phyloP scores from a whole-genome alignment of 2,888 invertebrate species.

The Leptopilina myrica region DNA sequence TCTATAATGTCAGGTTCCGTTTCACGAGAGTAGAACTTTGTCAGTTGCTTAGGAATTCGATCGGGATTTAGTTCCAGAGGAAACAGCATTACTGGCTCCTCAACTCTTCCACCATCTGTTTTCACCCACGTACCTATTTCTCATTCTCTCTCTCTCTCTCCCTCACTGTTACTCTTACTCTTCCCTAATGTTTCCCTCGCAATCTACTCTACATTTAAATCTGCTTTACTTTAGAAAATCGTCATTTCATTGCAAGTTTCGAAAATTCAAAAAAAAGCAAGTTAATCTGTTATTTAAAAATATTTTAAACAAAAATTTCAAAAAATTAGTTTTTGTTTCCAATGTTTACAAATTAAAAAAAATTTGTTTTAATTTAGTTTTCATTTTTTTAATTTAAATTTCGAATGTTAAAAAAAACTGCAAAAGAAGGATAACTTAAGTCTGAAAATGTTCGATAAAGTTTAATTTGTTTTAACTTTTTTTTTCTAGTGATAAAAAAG shows the following conservation, averaged over 20 bases:
- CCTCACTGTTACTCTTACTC: not conserved
- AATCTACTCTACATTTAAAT: conserved; percentile 14
- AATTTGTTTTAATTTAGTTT: too few relatives aligned
- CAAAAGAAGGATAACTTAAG: too few relatives aligned
- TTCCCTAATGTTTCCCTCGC: not conserved
- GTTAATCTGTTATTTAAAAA: not conserved
- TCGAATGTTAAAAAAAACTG: too few relatives aligned
- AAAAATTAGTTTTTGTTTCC: too few relatives aligned
- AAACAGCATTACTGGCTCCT: not conserved
- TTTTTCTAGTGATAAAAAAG: too few relatives aligned
- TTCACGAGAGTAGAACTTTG: conserved; percentile 12
- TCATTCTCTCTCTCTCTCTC: not conserved
- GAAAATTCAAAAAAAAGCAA: not conserved
- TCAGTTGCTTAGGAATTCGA: conserved; percentile 15
- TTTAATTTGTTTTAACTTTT: not conserved
- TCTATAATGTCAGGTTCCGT: conserved; percentile 4
- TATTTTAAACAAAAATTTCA: not conserved
- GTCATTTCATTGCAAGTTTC: not conserved
- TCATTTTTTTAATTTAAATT: too few relatives aligned
- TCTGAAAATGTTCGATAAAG: too few relatives aligned
- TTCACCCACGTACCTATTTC: conserved; percentile 15
- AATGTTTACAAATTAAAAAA: too few relatives aligned
- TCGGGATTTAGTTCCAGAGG: not conserved
- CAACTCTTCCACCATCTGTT: conserved; percentile 19
- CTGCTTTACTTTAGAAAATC: not conserved